Conservation (phyloP, 2,113 vertebrate species). For the Oreochromis aureus region DNA sequence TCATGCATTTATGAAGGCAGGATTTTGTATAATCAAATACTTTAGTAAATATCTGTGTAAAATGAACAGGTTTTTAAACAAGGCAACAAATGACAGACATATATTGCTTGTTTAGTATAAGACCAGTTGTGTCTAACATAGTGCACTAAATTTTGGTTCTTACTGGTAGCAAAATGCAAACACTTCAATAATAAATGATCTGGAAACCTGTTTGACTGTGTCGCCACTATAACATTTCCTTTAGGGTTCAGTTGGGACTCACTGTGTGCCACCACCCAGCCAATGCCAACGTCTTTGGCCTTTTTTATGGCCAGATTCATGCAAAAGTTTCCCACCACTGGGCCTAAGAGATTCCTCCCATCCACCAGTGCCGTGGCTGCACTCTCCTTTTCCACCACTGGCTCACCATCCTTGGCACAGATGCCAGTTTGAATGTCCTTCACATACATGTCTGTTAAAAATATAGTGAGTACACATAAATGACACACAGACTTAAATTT, state of each 20-base stretch:
- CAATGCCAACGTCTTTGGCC: slow-evolving; percentile 68
- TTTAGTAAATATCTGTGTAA: background rate
- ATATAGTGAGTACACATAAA: background rate
- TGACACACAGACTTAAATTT: background rate
- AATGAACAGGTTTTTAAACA: background rate
- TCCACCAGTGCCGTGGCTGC: slow-evolving; percentile 71
- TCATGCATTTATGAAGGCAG: background rate
- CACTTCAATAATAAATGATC: background rate
- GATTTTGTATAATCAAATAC: background rate
- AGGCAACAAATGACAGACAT: background rate
- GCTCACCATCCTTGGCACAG: slow-evolving; percentile 71
- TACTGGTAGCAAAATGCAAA: background rate
- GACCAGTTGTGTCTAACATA: background rate
- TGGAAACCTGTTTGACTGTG: background rate
- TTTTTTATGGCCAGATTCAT: slow-evolving; percentile 75
- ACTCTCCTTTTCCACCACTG: slow-evolving; percentile 66
- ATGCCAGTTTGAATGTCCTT: slow-evolving; percentile 68
- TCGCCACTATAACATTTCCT: background rate
- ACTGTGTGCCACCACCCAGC: slow-evolving; percentile 75
- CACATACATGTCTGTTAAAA: slow-evolving; percentile 68
- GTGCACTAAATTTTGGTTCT: background rate
- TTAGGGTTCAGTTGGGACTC: background rate
- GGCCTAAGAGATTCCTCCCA: slow-evolving; percentile 72
- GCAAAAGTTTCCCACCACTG: slow-evolving; percentile 77
- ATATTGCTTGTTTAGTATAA: background rate